These are phyloP conservation scores for Oxygymnocypris stewartii DNA, from an alignment of 2,113 vertebrate genomes.

Conservation along the genomic window DNA sequence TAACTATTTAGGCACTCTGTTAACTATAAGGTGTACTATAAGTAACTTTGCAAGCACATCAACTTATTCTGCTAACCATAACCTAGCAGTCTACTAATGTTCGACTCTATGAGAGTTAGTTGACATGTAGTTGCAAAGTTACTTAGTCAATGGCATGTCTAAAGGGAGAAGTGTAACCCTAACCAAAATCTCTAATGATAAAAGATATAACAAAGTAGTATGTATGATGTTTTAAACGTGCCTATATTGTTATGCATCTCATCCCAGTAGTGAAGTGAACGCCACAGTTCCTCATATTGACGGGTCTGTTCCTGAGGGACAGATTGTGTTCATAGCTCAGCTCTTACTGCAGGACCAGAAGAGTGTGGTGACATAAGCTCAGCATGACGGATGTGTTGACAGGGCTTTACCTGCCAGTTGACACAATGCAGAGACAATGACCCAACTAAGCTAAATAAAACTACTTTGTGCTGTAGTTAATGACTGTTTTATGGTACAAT, in stretches of 20 bases:
- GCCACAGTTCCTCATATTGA: background rate
- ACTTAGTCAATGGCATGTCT: background rate
- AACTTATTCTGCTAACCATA: background rate
- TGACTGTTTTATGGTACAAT: background rate
- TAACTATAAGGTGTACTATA: background rate
- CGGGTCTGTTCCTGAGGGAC: background rate
- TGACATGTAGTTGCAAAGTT: background rate
- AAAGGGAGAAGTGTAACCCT: background rate
- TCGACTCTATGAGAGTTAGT: background rate
- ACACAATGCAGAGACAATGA: background rate
- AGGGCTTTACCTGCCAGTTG: background rate
- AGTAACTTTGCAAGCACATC: too few species aligned
- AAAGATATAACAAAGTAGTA: background rate
- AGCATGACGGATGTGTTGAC: constrained; percentile 4
- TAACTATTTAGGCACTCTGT: too few species aligned
- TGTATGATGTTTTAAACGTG: background rate
- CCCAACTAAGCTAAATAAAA: background rate
- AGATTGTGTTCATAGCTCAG: background rate
- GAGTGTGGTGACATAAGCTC: background rate
- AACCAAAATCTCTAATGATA: background rate
- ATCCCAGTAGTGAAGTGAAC: background rate
- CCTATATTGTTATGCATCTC: background rate
- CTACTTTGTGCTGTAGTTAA: background rate
- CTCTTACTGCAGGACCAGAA: background rate
- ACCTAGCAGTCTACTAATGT: background rate